Base-by-base conservation (phyloP, 2,113 vertebrate species). In the Puma concolor region DNA sequence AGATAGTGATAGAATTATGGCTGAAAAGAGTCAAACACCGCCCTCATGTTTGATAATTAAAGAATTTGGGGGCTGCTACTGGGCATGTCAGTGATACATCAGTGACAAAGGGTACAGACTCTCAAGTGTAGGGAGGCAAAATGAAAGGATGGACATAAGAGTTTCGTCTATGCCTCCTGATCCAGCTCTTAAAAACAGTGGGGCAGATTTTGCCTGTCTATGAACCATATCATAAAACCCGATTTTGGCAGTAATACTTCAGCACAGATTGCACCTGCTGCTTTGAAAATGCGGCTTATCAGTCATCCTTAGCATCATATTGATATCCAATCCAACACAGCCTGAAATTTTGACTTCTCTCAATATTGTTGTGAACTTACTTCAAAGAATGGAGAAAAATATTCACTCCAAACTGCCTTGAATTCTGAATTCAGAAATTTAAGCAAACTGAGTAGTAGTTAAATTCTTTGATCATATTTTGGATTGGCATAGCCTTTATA, bases 181-280 rank as follows among this genome's bases (percentile, higher is more conserved):
- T 64, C 77, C 60, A 9, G 44, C 82, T 88, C 63, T 57, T 74
- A 50, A 38, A 23, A 25, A 11, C 66, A 5, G 48, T 44, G 44
- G 16, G 31, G 10, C 67, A 25, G 44, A 31, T 38, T 77, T 67
- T 48, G 57, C 67, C n/a, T 12, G 19, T 50, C 21, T 79, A 48
- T 76, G 71, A 79, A 33, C 69, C 41, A 0, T 15, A 48, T 44
- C 38, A 27, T n/a, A 33, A 95, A 64, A 57, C 16, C 33, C 33
- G 16, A 27, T 12, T 69, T 81, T 89, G 77, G 94, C 95, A 93
- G 77, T 25, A 44, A 38, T 33, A 50, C 50, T 57, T 81, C 16
- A 54, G 94, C 71, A 71, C 96, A 96, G 85, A 66, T 63, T 80
- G 77, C 0, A 69, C 95, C 89, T 76, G 92, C 92, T 92, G 92